Conservation (phyloP, 2,797 vertebrate genomes). For the Glossophaga mutica region DNA sequence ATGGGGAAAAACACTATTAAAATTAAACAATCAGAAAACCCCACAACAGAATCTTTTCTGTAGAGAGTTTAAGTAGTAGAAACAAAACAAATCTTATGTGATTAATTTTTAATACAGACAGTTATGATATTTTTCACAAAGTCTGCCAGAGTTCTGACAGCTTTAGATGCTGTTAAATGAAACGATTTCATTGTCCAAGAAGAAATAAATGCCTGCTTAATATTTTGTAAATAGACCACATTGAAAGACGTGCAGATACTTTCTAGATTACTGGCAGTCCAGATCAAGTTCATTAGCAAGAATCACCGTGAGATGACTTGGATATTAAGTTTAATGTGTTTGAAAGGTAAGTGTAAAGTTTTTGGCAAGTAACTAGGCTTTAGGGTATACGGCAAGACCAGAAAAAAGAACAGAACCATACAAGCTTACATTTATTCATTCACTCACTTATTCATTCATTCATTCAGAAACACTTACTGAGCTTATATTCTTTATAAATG, state of each 20-base stretch:
- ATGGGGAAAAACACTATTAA: background rate
- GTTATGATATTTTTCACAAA: slow-evolving; percentile 41
- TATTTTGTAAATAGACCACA: slow-evolving; percentile 18
- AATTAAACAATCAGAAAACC: background rate
- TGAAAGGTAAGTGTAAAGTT: background rate
- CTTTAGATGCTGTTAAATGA: slow-evolving; percentile 29
- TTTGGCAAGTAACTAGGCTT: background rate
- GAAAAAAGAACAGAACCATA: background rate
- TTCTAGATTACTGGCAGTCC: background rate
- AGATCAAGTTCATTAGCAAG: slow-evolving; percentile 25
- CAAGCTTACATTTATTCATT: background rate
- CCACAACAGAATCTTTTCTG: slow-evolving; percentile 28
- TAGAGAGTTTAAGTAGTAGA: slow-evolving; percentile 41
- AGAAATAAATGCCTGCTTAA: slow-evolving; percentile 31
- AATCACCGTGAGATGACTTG: background rate
- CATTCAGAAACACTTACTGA: background rate
- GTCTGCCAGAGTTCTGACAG: slow-evolving; percentile 18
- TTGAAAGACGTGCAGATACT: background rate
- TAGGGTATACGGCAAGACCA: background rate
- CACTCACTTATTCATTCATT: background rate
- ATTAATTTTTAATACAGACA: slow-evolving; percentile 52
- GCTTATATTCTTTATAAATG: no score
- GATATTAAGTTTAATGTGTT: background rate
- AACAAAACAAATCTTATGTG: background rate
- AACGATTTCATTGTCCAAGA: slow-evolving; percentile 40